phyloP scores from a whole-genome alignment of 2,113 vertebrate species.

The Oreotragus oreotragus region DNA sequence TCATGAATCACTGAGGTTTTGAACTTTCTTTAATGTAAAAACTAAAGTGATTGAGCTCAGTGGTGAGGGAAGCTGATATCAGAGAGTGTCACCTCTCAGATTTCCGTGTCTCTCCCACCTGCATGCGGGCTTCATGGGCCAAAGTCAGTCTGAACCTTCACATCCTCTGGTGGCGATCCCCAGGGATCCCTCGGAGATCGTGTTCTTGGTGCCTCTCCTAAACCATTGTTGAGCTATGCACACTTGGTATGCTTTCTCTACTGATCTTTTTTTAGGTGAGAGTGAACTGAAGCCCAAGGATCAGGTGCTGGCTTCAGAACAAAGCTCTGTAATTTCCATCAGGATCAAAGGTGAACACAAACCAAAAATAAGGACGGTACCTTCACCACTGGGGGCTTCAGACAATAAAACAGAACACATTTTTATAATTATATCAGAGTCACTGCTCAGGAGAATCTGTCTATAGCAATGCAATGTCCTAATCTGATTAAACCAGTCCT shows the following conservation, averaged over 20 bases:
- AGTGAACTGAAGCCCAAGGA: background rate
- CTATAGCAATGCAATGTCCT: background rate
- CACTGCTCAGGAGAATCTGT: background rate
- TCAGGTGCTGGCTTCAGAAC: constrained; percentile 3
- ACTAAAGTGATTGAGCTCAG: background rate
- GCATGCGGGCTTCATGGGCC: background rate
- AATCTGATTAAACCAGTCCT: background rate
- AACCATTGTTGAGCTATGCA: background rate
- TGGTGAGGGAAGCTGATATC: background rate
- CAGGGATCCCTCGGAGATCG: background rate
- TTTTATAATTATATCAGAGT: background rate
- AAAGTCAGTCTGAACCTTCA: background rate
- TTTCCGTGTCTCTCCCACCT: background rate
- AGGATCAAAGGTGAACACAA: constrained; percentile 10
- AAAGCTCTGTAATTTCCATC: background rate
- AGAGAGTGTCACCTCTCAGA: background rate
- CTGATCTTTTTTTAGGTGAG: constrained; percentile 20
- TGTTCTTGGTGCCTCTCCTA: background rate
- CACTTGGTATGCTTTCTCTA: background rate
- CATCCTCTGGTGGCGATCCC: background rate
- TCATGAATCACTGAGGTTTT: background rate
- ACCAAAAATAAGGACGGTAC: background rate
- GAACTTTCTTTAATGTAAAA: background rate
- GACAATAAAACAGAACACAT: background rate
- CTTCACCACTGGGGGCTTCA: background rate